phyloP scores from a whole-genome alignment of 1,140 invertebrate species.

The Pectinophora gossypiella region DNA sequence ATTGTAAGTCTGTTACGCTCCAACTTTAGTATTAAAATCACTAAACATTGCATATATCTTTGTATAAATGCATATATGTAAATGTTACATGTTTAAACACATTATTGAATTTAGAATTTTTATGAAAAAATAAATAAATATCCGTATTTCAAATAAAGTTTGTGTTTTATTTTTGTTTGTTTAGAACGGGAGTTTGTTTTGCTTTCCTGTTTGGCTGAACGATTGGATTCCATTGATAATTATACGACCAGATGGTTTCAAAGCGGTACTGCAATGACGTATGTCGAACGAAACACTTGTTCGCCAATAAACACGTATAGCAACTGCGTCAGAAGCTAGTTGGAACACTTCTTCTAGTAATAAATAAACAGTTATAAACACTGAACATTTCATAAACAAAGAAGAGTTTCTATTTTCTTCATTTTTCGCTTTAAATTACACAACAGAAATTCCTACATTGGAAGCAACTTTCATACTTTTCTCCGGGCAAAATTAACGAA shows the following conservation, averaged over 20 bases:
- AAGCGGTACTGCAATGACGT: background rate
- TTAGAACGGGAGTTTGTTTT: slow-evolving; percentile 12
- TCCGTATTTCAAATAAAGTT: slow-evolving; percentile 74
- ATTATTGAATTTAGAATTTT: slow-evolving; percentile 76
- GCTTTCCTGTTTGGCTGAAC: background rate
- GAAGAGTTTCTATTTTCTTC: too few species aligned
- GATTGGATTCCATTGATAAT: background rate
- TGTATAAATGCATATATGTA: slow-evolving; percentile 76
- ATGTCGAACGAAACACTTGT: background rate
- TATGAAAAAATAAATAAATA: slow-evolving; percentile 76
- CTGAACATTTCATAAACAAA: too few species aligned
- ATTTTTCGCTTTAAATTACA: too few species aligned
- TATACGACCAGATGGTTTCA: background rate
- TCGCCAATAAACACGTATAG: too few species aligned
- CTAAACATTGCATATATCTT: slow-evolving; percentile 74
- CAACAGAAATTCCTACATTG: too few species aligned
- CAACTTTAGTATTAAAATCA: slow-evolving; percentile 71
- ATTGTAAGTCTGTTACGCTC: slow-evolving; percentile 67
- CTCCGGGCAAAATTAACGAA: too few species aligned
- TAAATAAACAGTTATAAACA: too few species aligned
- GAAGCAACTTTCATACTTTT: too few species aligned
- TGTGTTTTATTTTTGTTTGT: slow-evolving; percentile 41
- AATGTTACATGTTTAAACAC: slow-evolving; percentile 76
- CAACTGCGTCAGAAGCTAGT: too few species aligned
- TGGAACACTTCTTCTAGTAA: too few species aligned